Evolutionary conservation across 2,888 invertebrate species (phyloP).

Genomic region (Lutraria lutraria): DNA sequence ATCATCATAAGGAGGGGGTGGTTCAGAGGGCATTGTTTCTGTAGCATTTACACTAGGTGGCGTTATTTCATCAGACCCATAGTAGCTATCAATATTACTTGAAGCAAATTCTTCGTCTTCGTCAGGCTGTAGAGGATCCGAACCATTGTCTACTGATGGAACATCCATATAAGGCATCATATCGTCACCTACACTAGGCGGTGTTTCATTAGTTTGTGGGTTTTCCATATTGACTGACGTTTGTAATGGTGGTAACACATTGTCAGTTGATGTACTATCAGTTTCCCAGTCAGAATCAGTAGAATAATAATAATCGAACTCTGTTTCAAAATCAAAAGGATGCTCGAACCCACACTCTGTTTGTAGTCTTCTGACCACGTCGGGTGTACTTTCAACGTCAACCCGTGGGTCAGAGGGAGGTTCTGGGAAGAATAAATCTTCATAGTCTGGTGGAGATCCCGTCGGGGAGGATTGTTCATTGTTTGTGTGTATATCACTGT

Average conservation of each 20-base stretch:
- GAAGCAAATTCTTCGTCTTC: background rate
- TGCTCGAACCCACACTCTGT: background rate
- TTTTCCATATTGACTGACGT: background rate
- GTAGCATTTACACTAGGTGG: background rate
- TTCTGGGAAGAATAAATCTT: background rate
- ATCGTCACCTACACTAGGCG: background rate
- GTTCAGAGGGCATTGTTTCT: background rate
- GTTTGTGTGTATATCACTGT: background rate
- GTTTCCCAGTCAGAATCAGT: slow-evolving; percentile 35
- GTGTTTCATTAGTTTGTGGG: background rate
- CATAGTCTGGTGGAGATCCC: background rate
- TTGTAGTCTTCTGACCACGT: background rate
- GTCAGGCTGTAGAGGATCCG: background rate
- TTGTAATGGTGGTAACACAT: background rate
- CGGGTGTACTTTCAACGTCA: background rate
- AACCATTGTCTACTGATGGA: background rate
- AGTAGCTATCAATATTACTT: background rate
- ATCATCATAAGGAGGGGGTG: slow-evolving; percentile 28
- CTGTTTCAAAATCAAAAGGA: slow-evolving; percentile 22
- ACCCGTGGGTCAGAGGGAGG: background rate
- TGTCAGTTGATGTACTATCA: background rate
- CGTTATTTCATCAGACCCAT: background rate
- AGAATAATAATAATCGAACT: slow-evolving; percentile 24
- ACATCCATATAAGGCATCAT: background rate
- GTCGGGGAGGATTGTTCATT: background rate